phyloP scores from a whole-genome alignment of 1,140 invertebrate genomes.

The Nixonia krombeini region DNA sequence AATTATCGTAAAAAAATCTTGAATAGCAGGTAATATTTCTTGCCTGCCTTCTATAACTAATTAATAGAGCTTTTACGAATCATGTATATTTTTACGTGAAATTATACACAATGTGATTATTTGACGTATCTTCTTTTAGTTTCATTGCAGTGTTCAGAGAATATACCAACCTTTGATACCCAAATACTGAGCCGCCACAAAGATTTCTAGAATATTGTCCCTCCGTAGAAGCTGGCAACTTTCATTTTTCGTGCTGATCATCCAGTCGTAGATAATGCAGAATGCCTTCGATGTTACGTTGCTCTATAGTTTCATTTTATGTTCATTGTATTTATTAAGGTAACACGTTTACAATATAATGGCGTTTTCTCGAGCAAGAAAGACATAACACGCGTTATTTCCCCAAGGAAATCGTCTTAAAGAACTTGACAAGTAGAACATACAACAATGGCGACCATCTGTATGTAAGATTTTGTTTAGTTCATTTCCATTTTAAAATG shows the following conservation, averaged over 20 bases:
- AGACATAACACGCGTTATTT: conserved; percentile 19
- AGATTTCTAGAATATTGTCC: conserved; percentile 79
- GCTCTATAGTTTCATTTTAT: conserved; percentile 55
- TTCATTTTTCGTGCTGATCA: conserved; percentile 75
- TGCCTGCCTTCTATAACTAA: too few relatives aligned
- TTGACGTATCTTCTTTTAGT: too few relatives aligned
- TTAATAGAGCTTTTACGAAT: too few relatives aligned
- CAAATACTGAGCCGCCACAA: conserved; percentile 77
- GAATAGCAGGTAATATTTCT: not conserved
- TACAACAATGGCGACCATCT: too few relatives aligned
- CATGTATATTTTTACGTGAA: too few relatives aligned
- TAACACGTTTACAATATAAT: not conserved
- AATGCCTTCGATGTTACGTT: conserved; percentile 76
- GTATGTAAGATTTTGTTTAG: too few relatives aligned
- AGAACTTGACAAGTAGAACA: too few relatives aligned
- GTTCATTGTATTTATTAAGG: too few relatives aligned
- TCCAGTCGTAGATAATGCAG: conserved; percentile 81
- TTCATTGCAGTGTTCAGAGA: too few relatives aligned
- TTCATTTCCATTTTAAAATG: too few relatives aligned
- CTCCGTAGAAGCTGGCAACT: conserved; percentile 75
- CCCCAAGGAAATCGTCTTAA: conserved; percentile 32
- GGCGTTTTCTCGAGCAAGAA: not conserved
- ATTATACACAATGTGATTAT: too few relatives aligned
- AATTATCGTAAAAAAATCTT: not conserved
- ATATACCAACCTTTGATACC: conserved; percentile 79